These are phyloP conservation scores for Drosophila merina DNA, from an alignment of 2,888 invertebrate species.

Conservation along the genomic window DNA sequence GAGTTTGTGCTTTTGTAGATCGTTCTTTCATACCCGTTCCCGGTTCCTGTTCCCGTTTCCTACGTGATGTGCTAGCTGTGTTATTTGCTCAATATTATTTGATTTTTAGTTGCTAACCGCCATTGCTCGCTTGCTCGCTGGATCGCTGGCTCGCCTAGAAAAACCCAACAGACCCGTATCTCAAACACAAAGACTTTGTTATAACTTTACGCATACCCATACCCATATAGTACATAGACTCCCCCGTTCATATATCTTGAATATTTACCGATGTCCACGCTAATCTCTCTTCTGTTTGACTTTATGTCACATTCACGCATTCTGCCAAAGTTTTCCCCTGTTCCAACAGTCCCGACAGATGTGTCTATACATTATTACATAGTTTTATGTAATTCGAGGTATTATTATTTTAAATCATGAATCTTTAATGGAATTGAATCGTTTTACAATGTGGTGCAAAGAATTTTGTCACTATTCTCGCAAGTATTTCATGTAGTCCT, in stretches of 20 bases:
- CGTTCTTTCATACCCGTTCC: not conserved
- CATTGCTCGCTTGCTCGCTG: slow-evolving; percentile 62
- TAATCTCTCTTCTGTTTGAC: slow-evolving; percentile 50
- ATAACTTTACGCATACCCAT: slow-evolving; percentile 40
- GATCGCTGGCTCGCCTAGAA: slow-evolving; percentile 61
- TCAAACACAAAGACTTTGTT: slow-evolving; percentile 78
- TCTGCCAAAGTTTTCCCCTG: slow-evolving; percentile 42
- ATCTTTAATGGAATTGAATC: slow-evolving; percentile 69
- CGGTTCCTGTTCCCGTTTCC: slow-evolving; percentile 2
- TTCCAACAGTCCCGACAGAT: slow-evolving; percentile 15
- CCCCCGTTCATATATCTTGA: slow-evolving; percentile 33
- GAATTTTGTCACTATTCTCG: slow-evolving; percentile 36
- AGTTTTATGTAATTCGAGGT: slow-evolving; percentile 62
- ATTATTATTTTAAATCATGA: slow-evolving; percentile 69
- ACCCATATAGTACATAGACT: slow-evolving; percentile 19
- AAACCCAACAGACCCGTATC: slow-evolving; percentile 62
- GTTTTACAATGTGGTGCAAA: slow-evolving; percentile 33
- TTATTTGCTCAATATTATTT: slow-evolving; percentile 46
- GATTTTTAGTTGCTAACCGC: slow-evolving; percentile 40
- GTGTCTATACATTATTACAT: slow-evolving; percentile 27
- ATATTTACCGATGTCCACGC: slow-evolving; percentile 46
- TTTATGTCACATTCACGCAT: slow-evolving; percentile 31
- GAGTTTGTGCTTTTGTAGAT: slow-evolving; percentile 88
- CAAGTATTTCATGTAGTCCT: slow-evolving; percentile 63
- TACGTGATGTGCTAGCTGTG: slow-evolving; percentile 54